These are phyloP conservation scores for Labroides dimidiatus DNA, from an alignment of 2,797 vertebrate genomes.

Conservation along the genomic window DNA sequence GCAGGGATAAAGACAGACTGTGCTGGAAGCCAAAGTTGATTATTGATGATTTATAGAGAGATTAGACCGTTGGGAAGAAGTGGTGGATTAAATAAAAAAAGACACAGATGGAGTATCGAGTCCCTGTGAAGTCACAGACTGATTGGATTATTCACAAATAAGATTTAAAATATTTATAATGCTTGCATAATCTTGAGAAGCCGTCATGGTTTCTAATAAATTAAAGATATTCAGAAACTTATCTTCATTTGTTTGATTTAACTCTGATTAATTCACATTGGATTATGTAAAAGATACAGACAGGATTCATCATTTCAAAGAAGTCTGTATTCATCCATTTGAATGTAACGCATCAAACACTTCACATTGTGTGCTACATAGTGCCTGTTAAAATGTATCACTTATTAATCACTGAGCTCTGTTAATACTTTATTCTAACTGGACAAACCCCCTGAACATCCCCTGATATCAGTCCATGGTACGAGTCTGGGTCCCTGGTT, in stretches of 20 bases:
- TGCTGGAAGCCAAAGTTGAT: constrained; percentile 49
- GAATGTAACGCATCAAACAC: no score
- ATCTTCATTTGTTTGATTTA: constrained; percentile 4
- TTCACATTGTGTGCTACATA: not conserved
- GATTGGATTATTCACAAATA: constrained; percentile 41
- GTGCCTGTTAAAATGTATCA: no score
- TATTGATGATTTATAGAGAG: constrained; percentile 58
- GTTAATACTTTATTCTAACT: no score
- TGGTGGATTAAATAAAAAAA: constrained; percentile 40
- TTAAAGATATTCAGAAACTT: not conserved
- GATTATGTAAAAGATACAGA: not conserved
- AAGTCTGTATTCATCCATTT: not conserved
- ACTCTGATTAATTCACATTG: not conserved
- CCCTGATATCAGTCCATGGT: no score
- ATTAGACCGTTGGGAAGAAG: constrained; percentile 39
- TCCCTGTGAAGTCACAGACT: constrained; percentile 28
- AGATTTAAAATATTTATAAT: constrained; percentile 37
- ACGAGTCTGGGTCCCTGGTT: no score
- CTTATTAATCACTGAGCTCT: no score
- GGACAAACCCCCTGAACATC: no score
- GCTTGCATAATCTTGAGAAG: constrained; percentile 38
- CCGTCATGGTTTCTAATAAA: constrained; percentile 6
- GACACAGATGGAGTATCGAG: constrained; percentile 36
- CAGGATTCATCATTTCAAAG: not conserved
- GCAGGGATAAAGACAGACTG: constrained; percentile 23